A percentile compares a stretch with the other conserved stretches of the same genome.
Conservation (phyloP, 2,797 vertebrate genomes). For the Morus bassanus region DNA sequence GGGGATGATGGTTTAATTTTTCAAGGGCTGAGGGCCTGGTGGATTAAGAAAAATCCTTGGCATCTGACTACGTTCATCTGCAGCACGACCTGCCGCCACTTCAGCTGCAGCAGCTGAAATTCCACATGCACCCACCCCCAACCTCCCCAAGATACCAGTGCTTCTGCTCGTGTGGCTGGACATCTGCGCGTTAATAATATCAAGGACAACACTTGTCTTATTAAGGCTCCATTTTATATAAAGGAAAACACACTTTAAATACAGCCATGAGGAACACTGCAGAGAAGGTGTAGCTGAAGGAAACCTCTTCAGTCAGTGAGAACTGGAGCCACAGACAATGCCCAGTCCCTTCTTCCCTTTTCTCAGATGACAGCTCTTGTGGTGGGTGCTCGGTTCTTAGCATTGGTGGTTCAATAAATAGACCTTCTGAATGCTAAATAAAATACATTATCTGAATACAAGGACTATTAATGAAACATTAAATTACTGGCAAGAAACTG, state of each 20-base stretch:
- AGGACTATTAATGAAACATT: background rate
- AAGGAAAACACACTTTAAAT: conserved; percentile 25
- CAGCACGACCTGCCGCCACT: background rate
- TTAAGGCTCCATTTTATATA: conserved; percentile 66
- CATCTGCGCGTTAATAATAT: background rate
- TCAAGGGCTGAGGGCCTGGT: background rate
- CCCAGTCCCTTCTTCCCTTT: background rate
- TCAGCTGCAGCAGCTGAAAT: background rate
- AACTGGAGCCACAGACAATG: background rate
- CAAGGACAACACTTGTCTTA: background rate
- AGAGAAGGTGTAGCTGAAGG: background rate
- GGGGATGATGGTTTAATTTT: background rate
- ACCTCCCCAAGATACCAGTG: background rate
- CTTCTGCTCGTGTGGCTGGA: accelerated
- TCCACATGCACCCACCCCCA: background rate
- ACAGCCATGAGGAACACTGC: conserved; percentile 11
- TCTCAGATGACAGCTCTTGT: background rate
- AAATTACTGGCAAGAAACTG: conserved; percentile 14
- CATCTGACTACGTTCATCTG: accelerated
- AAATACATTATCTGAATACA: background rate
- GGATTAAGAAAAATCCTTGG: background rate
- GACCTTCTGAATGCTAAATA: background rate
- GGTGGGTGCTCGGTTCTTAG: background rate
- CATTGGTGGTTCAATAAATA: background rate
- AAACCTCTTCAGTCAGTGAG: background rate